Base-by-base conservation (phyloP, 2,113 vertebrate genomes). In the Pachycephala philippinensis region DNA sequence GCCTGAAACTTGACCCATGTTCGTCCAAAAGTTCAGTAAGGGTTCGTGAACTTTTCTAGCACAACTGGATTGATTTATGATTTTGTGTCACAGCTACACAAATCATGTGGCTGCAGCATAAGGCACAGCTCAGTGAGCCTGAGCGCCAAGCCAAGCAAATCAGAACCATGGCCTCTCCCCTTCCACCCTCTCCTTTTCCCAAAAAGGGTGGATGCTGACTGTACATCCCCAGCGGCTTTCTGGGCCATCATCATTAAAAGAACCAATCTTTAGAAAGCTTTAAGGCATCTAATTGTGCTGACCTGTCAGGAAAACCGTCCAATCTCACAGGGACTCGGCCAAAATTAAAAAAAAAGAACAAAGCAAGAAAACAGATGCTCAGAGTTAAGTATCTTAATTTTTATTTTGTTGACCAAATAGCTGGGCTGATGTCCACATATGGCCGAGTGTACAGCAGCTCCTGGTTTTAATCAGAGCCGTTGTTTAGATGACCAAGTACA, bases 31-130 rank as follows among this genome's bases (percentile, higher is more conserved):
- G 94, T 96, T 96, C 95, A 96, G 72, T 74, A 50, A 85, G 81
- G 92, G 97, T 97, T 96, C 78, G 54, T 96, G 96, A 97, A 97
- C 96, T 93, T 89, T 93, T 56, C 85, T 79, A 90, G 93, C 91
- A 90, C 87, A 95, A 91, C 89, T 77, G 86, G 79, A 80, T 89
- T 94, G 94, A 96, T 96, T 96, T 92, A 96, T 91, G 93, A 40
- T 64, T 87, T 92, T 70, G 61, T 96, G 96, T 93, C 89, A 92
- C 76, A 92, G 86, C 82, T 84, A 81, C 68, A 90, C 68, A 57
- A 80, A 84, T 80, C 95, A 96, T 13, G 3, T 84, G 87, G 56
- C 72, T 92, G 69, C n/a, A 0, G 69, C 52, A 87, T 12, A 84
- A 52, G 11, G 69, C 83, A 87, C 68, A 89, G 76, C 64, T 74